Base-by-base conservation (phyloP, 2,888 invertebrate genomes). In the Dryadula phaetusa region DNA sequence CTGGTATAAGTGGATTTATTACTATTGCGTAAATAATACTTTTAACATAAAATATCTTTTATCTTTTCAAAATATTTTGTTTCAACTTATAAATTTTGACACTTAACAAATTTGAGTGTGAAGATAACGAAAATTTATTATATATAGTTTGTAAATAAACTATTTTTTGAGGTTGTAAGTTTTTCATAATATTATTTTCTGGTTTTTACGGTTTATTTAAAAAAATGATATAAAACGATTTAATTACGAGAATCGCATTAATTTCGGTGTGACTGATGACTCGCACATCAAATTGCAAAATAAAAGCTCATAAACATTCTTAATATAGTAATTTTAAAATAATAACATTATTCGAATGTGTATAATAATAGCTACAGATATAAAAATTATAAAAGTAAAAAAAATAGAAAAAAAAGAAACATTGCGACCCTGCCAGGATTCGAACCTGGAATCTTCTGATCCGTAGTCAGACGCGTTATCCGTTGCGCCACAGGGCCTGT, bases 381-480 rank as follows among this genome's bases (percentile, higher is more conserved):
- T 14, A 60, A 22, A 46, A 73, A 6, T 3, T n/a, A 1, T 8
- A 0, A 18, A 4, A 12, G 74, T 73, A 79, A 76, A 61, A 2
- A 22, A 0, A 0, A 28, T 3, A 12, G 74, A 73, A 79, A 12
- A 76, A 58, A 2, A 22, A 0, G 0, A 0, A 20, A 5, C 0
- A 5, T 0, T 0, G 75, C 93, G 93, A 93, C 93, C 93, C 88
- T 94, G 93, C 93, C 94, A 94, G 93, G 94, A 94, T 93, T 94
- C 93, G 93, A 94, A 94, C 91, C 94, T 94, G 94, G 93, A 94
- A 94, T 94, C 93, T 94, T 93, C 93, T 94, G 94, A 94, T 94
- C 94, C 94, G 94, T 94, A 94, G 94, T 94, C 94, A 94, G 94
- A 94, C 94, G 94, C 94, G 94, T 94, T 94, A 94, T 94, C 93